These are phyloP conservation scores for Cheirogaleus major DNA, from an alignment of 2,797 vertebrate species.

Conservation along the genomic window DNA sequence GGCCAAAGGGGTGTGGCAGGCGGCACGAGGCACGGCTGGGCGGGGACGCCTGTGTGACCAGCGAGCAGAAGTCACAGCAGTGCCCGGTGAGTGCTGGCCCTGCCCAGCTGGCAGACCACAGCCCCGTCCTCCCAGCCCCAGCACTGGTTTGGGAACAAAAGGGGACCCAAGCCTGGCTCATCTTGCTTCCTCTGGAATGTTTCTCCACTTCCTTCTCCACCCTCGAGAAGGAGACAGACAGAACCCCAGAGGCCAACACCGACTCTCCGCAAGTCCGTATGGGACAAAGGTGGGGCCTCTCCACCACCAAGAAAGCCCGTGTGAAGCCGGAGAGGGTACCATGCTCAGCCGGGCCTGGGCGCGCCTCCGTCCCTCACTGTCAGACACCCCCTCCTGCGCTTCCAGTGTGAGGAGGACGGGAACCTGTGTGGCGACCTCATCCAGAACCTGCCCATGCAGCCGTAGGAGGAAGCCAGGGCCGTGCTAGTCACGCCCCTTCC, in stretches of 20 bases:
- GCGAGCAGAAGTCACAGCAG: not conserved
- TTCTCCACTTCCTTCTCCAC: not conserved
- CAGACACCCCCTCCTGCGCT: not conserved
- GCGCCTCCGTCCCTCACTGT: not conserved
- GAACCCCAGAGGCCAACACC: not conserved
- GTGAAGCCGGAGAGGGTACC: not conserved
- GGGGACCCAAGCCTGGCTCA: too few species aligned
- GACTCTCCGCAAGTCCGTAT: not conserved
- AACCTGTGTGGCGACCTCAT: not conserved
- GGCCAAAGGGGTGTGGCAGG: not conserved
- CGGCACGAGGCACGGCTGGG: not conserved
- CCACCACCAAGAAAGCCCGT: not conserved
- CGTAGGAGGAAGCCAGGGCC: not conserved
- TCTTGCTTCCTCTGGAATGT: not conserved
- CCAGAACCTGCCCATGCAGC: not conserved
- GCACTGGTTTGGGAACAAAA: not conserved
- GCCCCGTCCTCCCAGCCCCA: not conserved
- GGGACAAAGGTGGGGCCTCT: not conserved
- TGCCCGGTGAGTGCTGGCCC: too few species aligned
- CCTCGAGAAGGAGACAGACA: not conserved
- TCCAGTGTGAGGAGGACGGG: not conserved
- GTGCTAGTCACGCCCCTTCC: not conserved
- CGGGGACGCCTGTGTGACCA: too few species aligned
- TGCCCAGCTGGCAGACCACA: accelerated
- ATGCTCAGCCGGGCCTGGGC: not conserved